Evolutionary conservation across 2,113 vertebrate genomes (phyloP).

Genomic region (Upupa epops): DNA sequence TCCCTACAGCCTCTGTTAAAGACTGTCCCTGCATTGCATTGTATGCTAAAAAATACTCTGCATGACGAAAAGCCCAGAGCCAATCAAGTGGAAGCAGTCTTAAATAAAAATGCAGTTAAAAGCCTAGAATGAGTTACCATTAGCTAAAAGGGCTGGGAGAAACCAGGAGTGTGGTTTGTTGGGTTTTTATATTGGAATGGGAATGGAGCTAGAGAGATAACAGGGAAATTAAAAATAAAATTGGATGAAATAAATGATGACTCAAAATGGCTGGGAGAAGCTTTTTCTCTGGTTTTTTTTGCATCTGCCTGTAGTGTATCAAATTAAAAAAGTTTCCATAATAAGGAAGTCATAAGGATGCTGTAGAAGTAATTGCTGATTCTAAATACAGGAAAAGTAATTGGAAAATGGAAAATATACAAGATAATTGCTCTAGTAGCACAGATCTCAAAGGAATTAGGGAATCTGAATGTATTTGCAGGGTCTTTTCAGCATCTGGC

Average conservation of each 20-base stretch:
- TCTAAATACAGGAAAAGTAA: background rate
- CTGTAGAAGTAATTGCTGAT: conserved; percentile 17
- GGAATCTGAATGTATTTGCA: background rate
- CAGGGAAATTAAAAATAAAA: conserved; percentile 39
- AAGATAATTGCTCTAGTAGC: background rate
- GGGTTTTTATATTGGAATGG: background rate
- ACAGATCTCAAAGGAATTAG: background rate
- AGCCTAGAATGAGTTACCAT: background rate
- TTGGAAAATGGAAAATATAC: background rate
- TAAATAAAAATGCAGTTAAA: conserved; percentile 61
- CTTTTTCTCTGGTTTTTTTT: background rate
- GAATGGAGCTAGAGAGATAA: conserved; percentile 39
- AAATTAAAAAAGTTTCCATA: background rate
- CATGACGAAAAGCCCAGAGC: background rate
- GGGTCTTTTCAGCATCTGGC: background rate
- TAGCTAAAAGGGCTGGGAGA: conserved; percentile 22
- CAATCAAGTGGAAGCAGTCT: background rate
- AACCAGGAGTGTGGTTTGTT: background rate
- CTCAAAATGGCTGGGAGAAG: background rate
- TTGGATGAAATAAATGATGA: background rate
- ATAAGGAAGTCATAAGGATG: background rate
- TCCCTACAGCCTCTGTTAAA: background rate
- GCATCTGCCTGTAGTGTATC: background rate
- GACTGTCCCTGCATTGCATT: background rate
- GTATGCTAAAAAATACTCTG: background rate